Evolutionary conservation across 1,140 invertebrate genomes (phyloP), one percentile per base, ranked within the genome.

Genomic region (Samia ricini): DNA sequence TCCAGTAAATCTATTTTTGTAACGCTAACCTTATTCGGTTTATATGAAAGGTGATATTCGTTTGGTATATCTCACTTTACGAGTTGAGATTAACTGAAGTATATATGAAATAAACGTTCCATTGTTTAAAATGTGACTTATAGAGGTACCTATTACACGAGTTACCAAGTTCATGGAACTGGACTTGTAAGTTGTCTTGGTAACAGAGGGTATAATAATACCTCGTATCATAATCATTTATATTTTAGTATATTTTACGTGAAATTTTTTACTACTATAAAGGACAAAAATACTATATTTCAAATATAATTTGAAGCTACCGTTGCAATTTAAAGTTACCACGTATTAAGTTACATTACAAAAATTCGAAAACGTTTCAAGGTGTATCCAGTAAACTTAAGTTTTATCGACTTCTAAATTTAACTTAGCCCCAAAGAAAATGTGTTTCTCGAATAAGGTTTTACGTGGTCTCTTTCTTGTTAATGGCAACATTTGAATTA

Each of bases 61-160:
- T 42, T 42, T 42, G 33, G 33, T 12, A 42, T 42, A 42, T 12
- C 4, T 15, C 10, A 42, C 12, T 42, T 42, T 42, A 42, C 33
- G 33, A 49, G 33, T 19, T 2, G 15, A 59, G 36, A 56, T 56
- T 33, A 56, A 33, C 6, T 33, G 24, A 33, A 23, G 21, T 24
- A 23, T 61, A 29, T 36, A 58, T 61, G 59, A 66, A 60, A 66
- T 66, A 61, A 61, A 66, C 57, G 48, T 24, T 55, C 65, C 63
- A 67, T 67, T 67, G 65, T 67, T 63, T 51, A 56, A 56, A 56
- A 36, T 56, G 24, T 56, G 55, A 56, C 23, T 26, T 56, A 19
- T 33, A 12, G 10, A 22, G 50, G 33, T 42, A n/a, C n/a, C n/a
- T n/a, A 42, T 42, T 56, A 56, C 55, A 33, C n/a, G 55, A n/a